Conservation (phyloP, 2,113 vertebrate species). For the Athene noctua region DNA sequence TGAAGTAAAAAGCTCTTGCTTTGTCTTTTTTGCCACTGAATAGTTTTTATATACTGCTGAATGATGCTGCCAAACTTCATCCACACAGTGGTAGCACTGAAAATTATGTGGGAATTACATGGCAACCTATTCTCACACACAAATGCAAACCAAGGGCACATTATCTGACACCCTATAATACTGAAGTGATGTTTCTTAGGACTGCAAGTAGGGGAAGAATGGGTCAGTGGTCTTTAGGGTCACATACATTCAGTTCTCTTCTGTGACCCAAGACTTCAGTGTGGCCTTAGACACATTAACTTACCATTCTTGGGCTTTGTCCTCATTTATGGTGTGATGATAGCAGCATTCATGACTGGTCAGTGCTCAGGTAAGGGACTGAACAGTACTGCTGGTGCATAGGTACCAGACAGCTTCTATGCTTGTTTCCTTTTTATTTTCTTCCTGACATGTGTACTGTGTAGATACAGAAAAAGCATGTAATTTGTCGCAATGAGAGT, state of each 20-base stretch:
- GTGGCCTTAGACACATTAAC: not conserved
- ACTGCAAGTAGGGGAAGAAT: not conserved
- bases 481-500: not conserved
- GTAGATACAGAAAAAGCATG: not conserved
- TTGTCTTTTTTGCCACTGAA: not conserved
- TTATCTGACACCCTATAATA: not conserved
- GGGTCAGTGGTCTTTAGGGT: not conserved
- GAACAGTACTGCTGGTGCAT: not conserved
- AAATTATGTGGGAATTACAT: not conserved
- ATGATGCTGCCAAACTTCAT: not conserved
- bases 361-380: not conserved
- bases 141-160: fast-evolving
- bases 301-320: not conserved
- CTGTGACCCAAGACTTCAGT: not conserved
- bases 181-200: not conserved
- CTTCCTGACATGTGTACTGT: not conserved
- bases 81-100: not conserved
- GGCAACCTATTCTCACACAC: not conserved
- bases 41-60: not conserved
- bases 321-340: not conserved
- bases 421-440: not conserved
- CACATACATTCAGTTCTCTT: not conserved
- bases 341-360: not conserved
- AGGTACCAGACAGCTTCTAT: not conserved
- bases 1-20: not conserved